Evolutionary conservation across 2,113 vertebrate species (phyloP).

Genomic region (Trinectes maculatus): DNA sequence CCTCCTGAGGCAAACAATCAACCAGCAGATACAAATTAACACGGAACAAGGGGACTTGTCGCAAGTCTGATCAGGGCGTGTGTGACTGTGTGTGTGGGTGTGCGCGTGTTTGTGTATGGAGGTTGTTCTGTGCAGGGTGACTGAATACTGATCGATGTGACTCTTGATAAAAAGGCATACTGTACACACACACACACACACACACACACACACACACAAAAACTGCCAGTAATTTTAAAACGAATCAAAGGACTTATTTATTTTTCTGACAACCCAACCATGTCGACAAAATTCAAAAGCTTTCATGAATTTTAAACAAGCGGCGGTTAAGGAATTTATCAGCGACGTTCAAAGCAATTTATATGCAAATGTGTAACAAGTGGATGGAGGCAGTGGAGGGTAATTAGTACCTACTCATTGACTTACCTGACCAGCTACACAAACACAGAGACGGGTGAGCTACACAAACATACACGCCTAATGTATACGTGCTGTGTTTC

Average conservation of each 20-base stretch:
- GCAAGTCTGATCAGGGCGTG: slow-evolving; percentile 29
- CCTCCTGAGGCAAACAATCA: slow-evolving; percentile 73
- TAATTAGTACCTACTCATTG: slow-evolving; percentile 56
- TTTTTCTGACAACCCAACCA: slow-evolving; percentile 40
- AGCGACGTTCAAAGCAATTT: slow-evolving; percentile 69
- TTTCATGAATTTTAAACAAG: slow-evolving; percentile 72
- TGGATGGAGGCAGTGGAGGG: slow-evolving; percentile 40
- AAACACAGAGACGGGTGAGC: slow-evolving; percentile 57
- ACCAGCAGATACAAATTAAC: slow-evolving; percentile 70
- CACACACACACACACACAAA: slow-evolving; percentile 29
- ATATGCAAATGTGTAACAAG: slow-evolving; percentile 76
- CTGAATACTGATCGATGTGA: slow-evolving; percentile 47
- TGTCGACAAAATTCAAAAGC: slow-evolving; percentile 52
- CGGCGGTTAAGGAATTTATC: slow-evolving; percentile 58
- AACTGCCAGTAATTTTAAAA: slow-evolving; percentile 30
- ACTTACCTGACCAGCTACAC: slow-evolving; percentile 61
- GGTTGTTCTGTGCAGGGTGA: no score
- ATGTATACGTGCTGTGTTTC: not conserved
- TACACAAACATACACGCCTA: slow-evolving; percentile 10
- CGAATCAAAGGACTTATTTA: slow-evolving; percentile 45
- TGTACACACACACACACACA: slow-evolving; percentile 23
- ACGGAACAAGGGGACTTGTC: slow-evolving; percentile 61
- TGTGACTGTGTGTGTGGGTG: not conserved
- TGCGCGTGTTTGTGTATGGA: no score
- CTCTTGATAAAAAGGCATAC: slow-evolving; percentile 24